A percentile compares a stretch with the other conserved stretches of the same genome.
Conservation (phyloP, 2,888 invertebrate genomes). For the Thereva nobilitata region DNA sequence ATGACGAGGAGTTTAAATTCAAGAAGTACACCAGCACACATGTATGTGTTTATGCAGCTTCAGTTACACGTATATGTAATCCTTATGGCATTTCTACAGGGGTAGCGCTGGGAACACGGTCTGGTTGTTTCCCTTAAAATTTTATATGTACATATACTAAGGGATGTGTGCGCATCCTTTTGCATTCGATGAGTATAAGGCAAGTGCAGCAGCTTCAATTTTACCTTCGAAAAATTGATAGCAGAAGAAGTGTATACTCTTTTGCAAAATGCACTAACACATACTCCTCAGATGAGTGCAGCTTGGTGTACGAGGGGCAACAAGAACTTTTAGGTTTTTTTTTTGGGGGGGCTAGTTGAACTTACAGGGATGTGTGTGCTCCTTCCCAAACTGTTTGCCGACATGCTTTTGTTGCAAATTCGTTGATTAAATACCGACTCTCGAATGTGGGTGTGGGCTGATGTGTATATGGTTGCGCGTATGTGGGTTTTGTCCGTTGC, state of each 20-base stretch:
- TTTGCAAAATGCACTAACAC: constrained; percentile 9
- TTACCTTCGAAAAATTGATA: constrained; percentile 21
- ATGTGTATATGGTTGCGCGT: constrained; percentile 9
- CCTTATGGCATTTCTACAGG: too few relatives aligned
- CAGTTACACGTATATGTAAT: too few relatives aligned
- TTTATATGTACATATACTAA: neutral
- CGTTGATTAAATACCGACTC: constrained; percentile 11
- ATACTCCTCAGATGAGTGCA: neutral
- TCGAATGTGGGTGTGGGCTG: too few relatives aligned
- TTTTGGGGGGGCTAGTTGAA: too few relatives aligned
- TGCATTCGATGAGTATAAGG: constrained; percentile 10
- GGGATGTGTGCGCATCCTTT: neutral
- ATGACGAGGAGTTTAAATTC: constrained; percentile 22
- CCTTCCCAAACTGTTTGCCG: neutral
- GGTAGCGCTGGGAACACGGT: neutral
- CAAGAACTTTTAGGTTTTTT: too few relatives aligned
- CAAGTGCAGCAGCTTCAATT: constrained; percentile 3
- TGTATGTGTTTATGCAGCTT: neutral
- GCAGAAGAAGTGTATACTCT: neutral
- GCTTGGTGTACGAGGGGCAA: too few relatives aligned
- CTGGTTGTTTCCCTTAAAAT: neutral
- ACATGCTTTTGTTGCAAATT: constrained; percentile 20
- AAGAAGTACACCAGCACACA: neutral
- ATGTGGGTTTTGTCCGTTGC: constrained; percentile 1
- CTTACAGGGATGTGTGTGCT: too few relatives aligned